Conservation (phyloP, 2,888 invertebrate genomes). For the Drosophila colorata region DNA sequence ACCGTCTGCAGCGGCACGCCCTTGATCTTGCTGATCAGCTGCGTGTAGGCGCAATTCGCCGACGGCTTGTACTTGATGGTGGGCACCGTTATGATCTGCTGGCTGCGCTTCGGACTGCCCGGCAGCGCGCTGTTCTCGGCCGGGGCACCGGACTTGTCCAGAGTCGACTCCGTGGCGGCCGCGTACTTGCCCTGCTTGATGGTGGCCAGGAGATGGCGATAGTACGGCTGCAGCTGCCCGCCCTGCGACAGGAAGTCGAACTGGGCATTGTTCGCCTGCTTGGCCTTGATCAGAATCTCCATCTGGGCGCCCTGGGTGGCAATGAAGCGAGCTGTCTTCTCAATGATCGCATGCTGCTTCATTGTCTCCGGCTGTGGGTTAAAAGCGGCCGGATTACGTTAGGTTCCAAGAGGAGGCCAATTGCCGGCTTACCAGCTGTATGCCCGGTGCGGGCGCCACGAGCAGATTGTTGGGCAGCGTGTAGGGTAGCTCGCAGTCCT, state of each 20-base stretch:
- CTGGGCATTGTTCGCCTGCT: slow-evolving; percentile 96
- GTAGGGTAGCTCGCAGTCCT: slow-evolving; percentile 92
- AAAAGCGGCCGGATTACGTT: not conserved
- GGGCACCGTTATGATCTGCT: slow-evolving; percentile 85
- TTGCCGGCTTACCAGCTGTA: slow-evolving; percentile 87
- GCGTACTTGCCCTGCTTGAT: slow-evolving; percentile 89
- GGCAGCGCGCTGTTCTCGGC: slow-evolving; percentile 42
- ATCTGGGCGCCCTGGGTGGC: slow-evolving; percentile 97
- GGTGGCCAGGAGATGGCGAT: slow-evolving; percentile 90
- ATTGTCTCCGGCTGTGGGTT: slow-evolving; percentile 91
- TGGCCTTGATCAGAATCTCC: slow-evolving; percentile 99
- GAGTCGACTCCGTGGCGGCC: slow-evolving; percentile 52
- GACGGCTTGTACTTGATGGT: slow-evolving; percentile 92
- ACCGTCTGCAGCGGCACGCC: slow-evolving; percentile 86
- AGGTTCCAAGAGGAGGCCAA: not conserved
- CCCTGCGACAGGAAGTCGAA: slow-evolving; percentile 97
- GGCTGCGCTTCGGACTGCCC: slow-evolving; percentile 36
- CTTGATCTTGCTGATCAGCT: slow-evolving; percentile 94
- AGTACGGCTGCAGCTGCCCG: slow-evolving; percentile 94
- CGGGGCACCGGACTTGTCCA: slow-evolving; percentile 24
- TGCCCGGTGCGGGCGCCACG: slow-evolving; percentile 90
- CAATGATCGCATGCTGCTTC: slow-evolving; percentile 96
- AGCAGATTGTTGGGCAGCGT: slow-evolving; percentile 90
- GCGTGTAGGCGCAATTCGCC: slow-evolving; percentile 94
- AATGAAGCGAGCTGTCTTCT: slow-evolving; percentile 96